Evolutionary conservation across 2,888 invertebrate genomes (phyloP), one percentile per base, ranked within the genome.

Genomic region (Erynnis tages): DNA sequence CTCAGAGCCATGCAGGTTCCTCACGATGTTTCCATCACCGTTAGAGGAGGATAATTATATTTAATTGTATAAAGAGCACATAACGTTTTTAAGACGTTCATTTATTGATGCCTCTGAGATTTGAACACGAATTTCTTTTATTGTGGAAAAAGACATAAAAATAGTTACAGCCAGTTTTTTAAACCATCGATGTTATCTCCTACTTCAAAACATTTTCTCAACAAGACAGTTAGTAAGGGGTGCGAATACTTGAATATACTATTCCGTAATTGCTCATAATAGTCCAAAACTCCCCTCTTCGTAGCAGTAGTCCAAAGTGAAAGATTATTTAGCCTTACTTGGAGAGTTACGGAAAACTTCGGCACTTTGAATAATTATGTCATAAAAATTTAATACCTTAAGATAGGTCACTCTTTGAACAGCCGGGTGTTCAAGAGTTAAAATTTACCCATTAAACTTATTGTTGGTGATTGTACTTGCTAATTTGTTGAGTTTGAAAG

Each of bases 361-460:
- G 3, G 14, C 23, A 23, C 23, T 48, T 48, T 40, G 48, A 23
- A 48, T 48, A 48, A 40, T 32, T 32, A 29, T 30, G 30, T 16
- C 23, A 40, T 40, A 48, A 48, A 48, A 48, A 48, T 47, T 29
- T 47, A 47, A 37, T 47, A 47, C 23, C 48, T 40, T 48, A 40
- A 48, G 30, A 48, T 30, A 29, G 25, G 40, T 30, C 44, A 16
- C 11, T 44, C 10, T n/a, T 8, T 4, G 29, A 27, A 27, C 1
- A 13, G 2, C 5, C 3, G 7, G 10, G 10, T 16, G 11, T 44
- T 19, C 14, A 27, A 14, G 10, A 32, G 21, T 32, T 11, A 21
- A 44, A 44, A 27, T 32, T 30, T 17, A 8, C 8, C 14, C 29
- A 11, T 44, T 44, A 2, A 11, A 14, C 21, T 21, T 21, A 44